Evolutionary conservation across 1,140 invertebrate genomes (phyloP), one percentile per base, ranked within the genome.

Genomic region (Drosophila suzukii): DNA sequence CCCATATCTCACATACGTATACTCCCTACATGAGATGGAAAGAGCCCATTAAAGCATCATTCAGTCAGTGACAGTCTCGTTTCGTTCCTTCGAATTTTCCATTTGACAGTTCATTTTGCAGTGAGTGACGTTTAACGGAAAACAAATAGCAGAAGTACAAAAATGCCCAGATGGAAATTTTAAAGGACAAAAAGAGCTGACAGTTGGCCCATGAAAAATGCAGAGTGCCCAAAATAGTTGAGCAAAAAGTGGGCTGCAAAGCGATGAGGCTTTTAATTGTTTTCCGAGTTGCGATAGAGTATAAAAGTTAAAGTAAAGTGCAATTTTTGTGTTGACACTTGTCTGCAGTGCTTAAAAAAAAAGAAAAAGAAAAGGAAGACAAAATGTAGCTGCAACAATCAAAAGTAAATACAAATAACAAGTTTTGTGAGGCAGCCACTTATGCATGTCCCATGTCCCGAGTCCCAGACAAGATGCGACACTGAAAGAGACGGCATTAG

Each of bases 361-460:
- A 27, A 27, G 5, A 4, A 5, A 32, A 36, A 75, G 10, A 34
- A 49, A 47, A 46, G 24, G 51, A 34, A 24, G 46, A 59, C 73
- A 78, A 46, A 66, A 75, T 72, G 75, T 72, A 68, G 60, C 63
- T 70, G 80, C 76, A 84, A 84, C 81, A 84, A 84, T 84, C 81
- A 84, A 68, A 80, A 77, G 81, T 84, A 84, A 84, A 84, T 84
- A 84, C 78, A 84, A 84, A 84, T 84, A 84, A 80, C 83, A 84
- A 83, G 72, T 72, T 72, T 41, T 72, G 44, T 71, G 70, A 75
- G 58, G 72, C 79, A 63, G 81, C 81, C 81, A 84, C 81, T 84
- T 84, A 84, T 84, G 81, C 81, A 84, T 80, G 76, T 80, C 43
- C 51, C 63, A 62, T 8, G 60, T 62, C 76, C 78, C 66, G 68